These are phyloP conservation scores for Schlechtendalia chinensis DNA, from an alignment of 1,140 invertebrate genomes.

Conservation along the genomic window DNA sequence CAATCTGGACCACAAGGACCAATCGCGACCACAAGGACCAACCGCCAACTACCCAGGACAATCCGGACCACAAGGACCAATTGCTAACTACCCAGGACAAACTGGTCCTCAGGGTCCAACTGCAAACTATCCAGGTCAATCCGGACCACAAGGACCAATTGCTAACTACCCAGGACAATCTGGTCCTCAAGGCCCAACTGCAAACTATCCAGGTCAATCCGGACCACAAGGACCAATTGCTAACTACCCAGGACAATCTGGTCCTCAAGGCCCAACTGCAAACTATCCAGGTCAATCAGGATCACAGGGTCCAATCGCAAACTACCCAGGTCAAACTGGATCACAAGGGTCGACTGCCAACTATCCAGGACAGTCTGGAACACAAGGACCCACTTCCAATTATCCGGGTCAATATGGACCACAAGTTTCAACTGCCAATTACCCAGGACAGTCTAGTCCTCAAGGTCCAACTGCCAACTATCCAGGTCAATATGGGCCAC, in stretches of 20 bases:
- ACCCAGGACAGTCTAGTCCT: slow-evolving; percentile 53
- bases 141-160: slow-evolving; percentile 53
- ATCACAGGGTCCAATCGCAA: slow-evolving; percentile 52
- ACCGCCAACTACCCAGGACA: slow-evolving; percentile 51
- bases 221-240: slow-evolving; percentile 54
- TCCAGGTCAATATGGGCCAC: slow-evolving; percentile 48
- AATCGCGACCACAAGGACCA: slow-evolving; percentile 53
- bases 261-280: slow-evolving; percentile 53
- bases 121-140: slow-evolving; percentile 52
- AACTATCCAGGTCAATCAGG: slow-evolving; percentile 51
- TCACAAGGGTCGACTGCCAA: slow-evolving; percentile 53
- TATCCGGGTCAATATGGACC: slow-evolving; percentile 53
- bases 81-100: slow-evolving; percentile 50
- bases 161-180: slow-evolving; percentile 52
- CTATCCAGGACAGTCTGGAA: slow-evolving; percentile 52
- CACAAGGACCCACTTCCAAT: slow-evolving; percentile 53
- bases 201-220: slow-evolving; percentile 52
- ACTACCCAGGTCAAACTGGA: slow-evolving; percentile 50
- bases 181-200: slow-evolving; percentile 53
- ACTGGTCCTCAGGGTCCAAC: slow-evolving; percentile 53
- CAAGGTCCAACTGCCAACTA: slow-evolving; percentile 53
- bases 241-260: slow-evolving; percentile 51
- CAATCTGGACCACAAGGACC: slow-evolving; percentile 50
- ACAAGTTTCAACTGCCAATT: slow-evolving; percentile 53
- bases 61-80: slow-evolving; percentile 52